These are phyloP conservation scores for Plodia interpunctella DNA, from an alignment of 1,140 invertebrate genomes.

Conservation along the genomic window DNA sequence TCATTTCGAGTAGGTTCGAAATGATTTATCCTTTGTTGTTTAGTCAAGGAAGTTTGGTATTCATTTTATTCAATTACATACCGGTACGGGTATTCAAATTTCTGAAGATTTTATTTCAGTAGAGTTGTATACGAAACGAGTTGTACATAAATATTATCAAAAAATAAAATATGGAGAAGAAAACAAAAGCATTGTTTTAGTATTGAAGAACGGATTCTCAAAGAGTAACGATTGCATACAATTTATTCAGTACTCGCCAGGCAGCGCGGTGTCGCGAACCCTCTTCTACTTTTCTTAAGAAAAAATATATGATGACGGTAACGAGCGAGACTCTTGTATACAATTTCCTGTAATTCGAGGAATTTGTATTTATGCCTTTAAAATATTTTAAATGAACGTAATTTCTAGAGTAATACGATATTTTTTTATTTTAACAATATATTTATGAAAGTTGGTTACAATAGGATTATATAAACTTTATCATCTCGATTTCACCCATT, in stretches of 20 bases:
- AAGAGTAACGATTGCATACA: background rate
- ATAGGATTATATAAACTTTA: too few species aligned
- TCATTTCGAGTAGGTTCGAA: too few species aligned
- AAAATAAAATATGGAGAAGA: background rate
- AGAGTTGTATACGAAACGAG: background rate
- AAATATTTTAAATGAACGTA: background rate
- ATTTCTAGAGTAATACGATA: background rate
- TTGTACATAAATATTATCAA: background rate
- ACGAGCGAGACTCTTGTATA: background rate
- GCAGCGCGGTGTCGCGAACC: background rate
- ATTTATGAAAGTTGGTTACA: too few species aligned
- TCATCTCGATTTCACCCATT: too few species aligned
- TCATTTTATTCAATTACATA: too few species aligned
- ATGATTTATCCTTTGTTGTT: too few species aligned
- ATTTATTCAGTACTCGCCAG: background rate
- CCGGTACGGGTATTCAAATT: too few species aligned
- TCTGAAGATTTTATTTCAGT: too few species aligned
- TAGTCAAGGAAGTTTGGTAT: too few species aligned
- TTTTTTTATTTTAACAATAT: too few species aligned
- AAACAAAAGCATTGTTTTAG: background rate
- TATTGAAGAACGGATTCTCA: background rate
- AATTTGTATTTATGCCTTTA: background rate
- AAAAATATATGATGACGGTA: constrained; percentile 1
- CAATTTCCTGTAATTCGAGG: background rate
- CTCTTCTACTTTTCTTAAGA: background rate